Percentiles rank a stretch among this genome's conserved stretches.
Evolutionary conservation across 2,113 vertebrate genomes (phyloP).

Genomic region (Asarcornis scutulata): DNA sequence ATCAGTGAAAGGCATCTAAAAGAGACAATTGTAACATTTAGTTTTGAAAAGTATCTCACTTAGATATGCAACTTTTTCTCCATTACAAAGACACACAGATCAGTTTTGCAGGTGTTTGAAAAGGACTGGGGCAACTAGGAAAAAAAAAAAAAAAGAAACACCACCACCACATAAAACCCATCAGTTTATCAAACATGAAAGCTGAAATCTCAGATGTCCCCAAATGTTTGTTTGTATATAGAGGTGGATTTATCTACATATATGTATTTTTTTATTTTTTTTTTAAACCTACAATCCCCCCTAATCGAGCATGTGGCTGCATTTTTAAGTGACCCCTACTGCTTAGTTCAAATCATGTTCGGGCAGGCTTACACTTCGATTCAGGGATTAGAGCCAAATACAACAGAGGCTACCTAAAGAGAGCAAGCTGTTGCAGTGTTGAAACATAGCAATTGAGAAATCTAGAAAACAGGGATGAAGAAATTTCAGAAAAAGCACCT

Average conservation of each 20-base stretch:
- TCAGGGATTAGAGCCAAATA: conserved; percentile 56
- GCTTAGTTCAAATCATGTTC: conserved; percentile 45
- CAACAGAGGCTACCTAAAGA: conserved; percentile 61
- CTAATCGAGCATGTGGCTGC: conserved; percentile 35
- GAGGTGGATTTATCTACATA: neutral
- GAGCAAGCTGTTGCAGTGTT: conserved; percentile 46
- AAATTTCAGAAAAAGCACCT: neutral
- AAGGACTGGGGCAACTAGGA: neutral
- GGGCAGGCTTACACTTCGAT: conserved; percentile 57
- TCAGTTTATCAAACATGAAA: neutral
- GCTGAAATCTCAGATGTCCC: neutral
- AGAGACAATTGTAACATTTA: neutral
- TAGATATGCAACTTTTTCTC: neutral
- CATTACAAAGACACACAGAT: neutral
- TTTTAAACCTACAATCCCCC: neutral
- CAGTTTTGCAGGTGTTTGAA: neutral
- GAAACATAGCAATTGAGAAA: neutral
- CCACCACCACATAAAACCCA: neutral
- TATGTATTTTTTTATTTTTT: neutral
- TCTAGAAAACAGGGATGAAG: neutral
- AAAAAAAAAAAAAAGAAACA: neutral
- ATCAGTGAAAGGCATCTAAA: neutral
- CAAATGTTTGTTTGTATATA: neutral
- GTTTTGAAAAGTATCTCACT: neutral
- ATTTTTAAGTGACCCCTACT: conserved; percentile 58